Conservation (phyloP, 2,888 invertebrate species). For the Pemphredon lugubris region DNA sequence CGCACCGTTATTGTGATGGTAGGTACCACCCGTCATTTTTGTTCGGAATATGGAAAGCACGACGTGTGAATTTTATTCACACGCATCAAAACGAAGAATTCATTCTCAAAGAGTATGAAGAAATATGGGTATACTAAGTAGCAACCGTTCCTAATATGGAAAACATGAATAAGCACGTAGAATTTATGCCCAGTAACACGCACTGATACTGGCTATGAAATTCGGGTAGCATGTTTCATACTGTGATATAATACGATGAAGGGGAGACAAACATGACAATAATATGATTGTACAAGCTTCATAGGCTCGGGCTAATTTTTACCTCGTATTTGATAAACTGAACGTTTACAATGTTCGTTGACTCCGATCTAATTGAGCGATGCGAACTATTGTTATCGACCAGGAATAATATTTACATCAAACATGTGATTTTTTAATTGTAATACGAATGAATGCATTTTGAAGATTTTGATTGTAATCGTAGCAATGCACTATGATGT, state of each 20-base stretch:
- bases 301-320: slow-evolving; percentile 34
- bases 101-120: slow-evolving; percentile 62
- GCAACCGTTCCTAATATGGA: slow-evolving; percentile 40
- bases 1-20: slow-evolving; percentile 50
- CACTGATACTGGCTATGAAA: slow-evolving; percentile 52
- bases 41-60: slow-evolving; percentile 31
- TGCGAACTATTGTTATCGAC: slow-evolving; percentile 32
- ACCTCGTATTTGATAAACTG: no score
- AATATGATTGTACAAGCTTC: slow-evolving; percentile 34
- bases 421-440: slow-evolving; percentile 48
- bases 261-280: slow-evolving; percentile 39
- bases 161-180: slow-evolving; percentile 48
- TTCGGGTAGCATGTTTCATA: slow-evolving; percentile 67
- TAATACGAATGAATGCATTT: slow-evolving; percentile 41
- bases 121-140: slow-evolving; percentile 49
- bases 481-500: slow-evolving; percentile 24
- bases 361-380: slow-evolving; percentile 39
- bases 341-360: no score
- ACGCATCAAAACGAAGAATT: slow-evolving; percentile 49
- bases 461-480: slow-evolving; percentile 31
- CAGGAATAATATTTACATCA: slow-evolving; percentile 40
- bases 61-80: slow-evolving; percentile 53
- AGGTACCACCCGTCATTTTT: slow-evolving; percentile 59
- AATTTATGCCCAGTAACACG: slow-evolving; percentile 62
- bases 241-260: slow-evolving; percentile 71